A percentile compares a stretch with the other conserved stretches of the same genome.
Conservation (phyloP, 2,797 vertebrate species). For the Macropodus opercularis region DNA sequence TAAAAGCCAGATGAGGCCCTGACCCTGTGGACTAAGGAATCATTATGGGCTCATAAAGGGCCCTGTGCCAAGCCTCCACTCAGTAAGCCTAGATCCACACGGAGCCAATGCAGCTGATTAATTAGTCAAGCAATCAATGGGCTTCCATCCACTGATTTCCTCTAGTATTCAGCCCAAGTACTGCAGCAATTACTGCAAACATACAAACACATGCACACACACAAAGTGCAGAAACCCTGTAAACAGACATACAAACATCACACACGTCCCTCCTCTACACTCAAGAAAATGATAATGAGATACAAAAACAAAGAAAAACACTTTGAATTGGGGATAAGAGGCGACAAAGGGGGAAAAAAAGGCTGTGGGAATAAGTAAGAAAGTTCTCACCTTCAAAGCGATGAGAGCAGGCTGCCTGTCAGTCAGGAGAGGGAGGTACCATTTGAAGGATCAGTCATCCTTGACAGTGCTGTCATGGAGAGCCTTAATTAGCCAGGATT, state of each 20-base stretch:
- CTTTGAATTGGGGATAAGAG: conserved; percentile 74
- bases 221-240: conserved; percentile 11
- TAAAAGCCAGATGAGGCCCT: conserved; percentile 71
- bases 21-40: conserved; percentile 72
- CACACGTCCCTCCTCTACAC: conserved; percentile 35
- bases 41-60: conserved; percentile 79
- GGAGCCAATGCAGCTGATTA: conserved; percentile 79
- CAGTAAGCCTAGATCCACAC: conserved; percentile 74
- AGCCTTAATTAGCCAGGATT: conserved; percentile 86
- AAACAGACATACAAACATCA: conserved; percentile 43
- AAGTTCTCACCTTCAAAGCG: conserved; percentile 81
- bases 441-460: conserved; percentile 85
- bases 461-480: conserved; percentile 85
- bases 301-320: conserved; percentile 72
- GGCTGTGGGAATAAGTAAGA: conserved; percentile 76
- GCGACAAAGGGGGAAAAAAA: conserved; percentile 43
- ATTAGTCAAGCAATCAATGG: conserved; percentile 82
- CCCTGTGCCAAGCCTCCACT: conserved; percentile 70
- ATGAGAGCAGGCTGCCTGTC: conserved; percentile 76
- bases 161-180: conserved; percentile 64
- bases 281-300: conserved; percentile 68
- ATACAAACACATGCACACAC: conserved; percentile 25
- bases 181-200: conserved; percentile 64
- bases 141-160: conserved; percentile 69
- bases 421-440: conserved; percentile 78